Conservation (phyloP, 1,140 invertebrate genomes). For the Diorhabda carinulata region DNA sequence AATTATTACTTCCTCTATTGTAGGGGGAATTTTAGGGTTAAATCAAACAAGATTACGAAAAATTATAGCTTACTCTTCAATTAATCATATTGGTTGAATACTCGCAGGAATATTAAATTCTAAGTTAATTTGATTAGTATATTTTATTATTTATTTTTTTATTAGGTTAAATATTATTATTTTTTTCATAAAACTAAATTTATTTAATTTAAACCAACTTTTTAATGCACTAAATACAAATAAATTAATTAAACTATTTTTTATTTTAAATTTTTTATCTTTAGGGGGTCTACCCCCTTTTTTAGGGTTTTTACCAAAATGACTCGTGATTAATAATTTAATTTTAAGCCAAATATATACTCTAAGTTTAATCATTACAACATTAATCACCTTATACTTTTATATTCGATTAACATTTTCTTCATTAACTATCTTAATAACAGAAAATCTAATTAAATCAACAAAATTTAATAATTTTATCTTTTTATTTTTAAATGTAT, state of each 20-base stretch:
- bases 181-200: constrained; percentile 48
- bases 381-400: constrained; percentile 50
- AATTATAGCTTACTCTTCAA: constrained; percentile 53
- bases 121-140: constrained; percentile 47
- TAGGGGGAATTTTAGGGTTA: constrained; percentile 44
- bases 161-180: constrained; percentile 45
- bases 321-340: constrained; percentile 51
- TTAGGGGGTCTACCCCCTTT: constrained; percentile 53
- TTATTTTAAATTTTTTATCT: constrained; percentile 52
- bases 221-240: constrained; percentile 44
- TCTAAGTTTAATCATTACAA: constrained; percentile 48
- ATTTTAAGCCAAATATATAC: constrained; percentile 45
- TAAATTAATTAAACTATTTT: constrained; percentile 46
- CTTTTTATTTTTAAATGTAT: constrained; percentile 41
- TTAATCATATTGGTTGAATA: constrained; percentile 55
- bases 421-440: constrained; percentile 16
- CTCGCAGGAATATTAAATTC: constrained; percentile 44
- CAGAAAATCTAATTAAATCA: neutral
- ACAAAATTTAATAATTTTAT: constrained; percentile 20
- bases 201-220: constrained; percentile 50
- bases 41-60: constrained; percentile 53
- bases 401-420: constrained; percentile 44
- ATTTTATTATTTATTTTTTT: constrained; percentile 49
- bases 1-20: constrained; percentile 43
- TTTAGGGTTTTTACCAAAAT: constrained; percentile 55